Percentiles rank a stretch among this genome's conserved stretches.
phyloP scores from a whole-genome alignment of 2,888 invertebrate species.

The Ochlodes sylvanus region DNA sequence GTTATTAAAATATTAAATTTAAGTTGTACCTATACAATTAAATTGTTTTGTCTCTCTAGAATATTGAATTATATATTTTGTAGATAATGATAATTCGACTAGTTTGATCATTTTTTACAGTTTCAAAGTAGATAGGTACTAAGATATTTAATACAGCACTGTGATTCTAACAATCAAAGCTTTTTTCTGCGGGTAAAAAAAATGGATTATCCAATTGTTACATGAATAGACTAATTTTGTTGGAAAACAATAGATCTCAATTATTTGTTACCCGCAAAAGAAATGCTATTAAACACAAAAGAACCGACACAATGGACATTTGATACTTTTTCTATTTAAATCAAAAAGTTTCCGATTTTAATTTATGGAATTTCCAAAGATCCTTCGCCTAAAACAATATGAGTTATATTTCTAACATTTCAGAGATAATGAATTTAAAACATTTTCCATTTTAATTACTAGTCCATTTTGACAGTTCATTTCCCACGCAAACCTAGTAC shows the following conservation, averaged over 20 bases:
- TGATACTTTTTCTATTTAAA: background rate
- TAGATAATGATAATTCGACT: too few species aligned
- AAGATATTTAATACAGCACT: background rate
- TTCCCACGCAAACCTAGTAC: slow-evolving; percentile 35
- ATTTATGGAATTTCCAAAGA: background rate
- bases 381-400: background rate
- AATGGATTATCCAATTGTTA: too few species aligned
- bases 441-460: background rate
- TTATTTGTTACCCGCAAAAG: background rate
- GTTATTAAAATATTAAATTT: background rate
- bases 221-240: too few species aligned
- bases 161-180: background rate
- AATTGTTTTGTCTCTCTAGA: too few species aligned
- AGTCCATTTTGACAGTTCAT: slow-evolving; percentile 33
- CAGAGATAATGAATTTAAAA: background rate
- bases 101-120: too few species aligned
- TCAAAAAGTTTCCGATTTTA: background rate
- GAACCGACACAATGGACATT: slow-evolving; percentile 24
- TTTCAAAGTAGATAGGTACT: too few species aligned
- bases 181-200: slow-evolving; percentile 6
- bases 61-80: too few species aligned
- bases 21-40: too few species aligned
- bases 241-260: too few species aligned
- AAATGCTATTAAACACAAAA: slow-evolving; percentile 5
- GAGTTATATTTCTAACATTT: background rate